These are phyloP conservation scores for Cyanocitta stelleri DNA, from an alignment of 2,113 vertebrate genomes.

Conservation along the genomic window DNA sequence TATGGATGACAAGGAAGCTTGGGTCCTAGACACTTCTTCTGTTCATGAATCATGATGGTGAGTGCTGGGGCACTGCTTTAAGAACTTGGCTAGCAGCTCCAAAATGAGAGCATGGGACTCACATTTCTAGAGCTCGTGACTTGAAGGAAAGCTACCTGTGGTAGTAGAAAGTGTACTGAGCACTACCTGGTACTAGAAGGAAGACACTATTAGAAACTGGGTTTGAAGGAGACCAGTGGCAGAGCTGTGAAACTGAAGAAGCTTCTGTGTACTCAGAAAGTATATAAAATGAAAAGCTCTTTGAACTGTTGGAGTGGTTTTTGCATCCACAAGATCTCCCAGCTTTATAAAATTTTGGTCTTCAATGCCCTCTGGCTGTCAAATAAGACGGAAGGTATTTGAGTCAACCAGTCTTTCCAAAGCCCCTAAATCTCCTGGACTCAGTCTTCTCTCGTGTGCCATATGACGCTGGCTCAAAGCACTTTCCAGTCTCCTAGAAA, in stretches of 20 bases:
- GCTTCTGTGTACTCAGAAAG: neutral
- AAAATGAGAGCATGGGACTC: neutral
- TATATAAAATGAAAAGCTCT: neutral
- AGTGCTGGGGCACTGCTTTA: neutral
- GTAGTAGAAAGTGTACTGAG: neutral
- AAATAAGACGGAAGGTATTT: neutral
- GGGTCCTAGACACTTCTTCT: neutral
- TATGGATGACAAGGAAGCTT: neutral
- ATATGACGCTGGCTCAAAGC: neutral
- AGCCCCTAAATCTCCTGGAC: neutral
- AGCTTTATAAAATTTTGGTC: neutral
- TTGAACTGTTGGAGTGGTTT: neutral
- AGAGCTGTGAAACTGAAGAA: neutral
- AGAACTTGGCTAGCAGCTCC: neutral
- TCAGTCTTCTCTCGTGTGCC: neutral
- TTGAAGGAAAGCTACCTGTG: neutral
- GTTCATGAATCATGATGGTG: neutral
- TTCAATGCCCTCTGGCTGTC: neutral
- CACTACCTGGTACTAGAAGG: neutral
- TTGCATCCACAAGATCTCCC: neutral
- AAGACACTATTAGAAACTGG: neutral
- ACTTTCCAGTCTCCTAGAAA: neutral
- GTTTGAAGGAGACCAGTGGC: neutral
- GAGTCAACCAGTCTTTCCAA: neutral
- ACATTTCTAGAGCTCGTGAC: neutral